These are phyloP conservation scores for Terebella lapidaria DNA, from an alignment of 2,888 invertebrate species.

Conservation along the genomic window DNA sequence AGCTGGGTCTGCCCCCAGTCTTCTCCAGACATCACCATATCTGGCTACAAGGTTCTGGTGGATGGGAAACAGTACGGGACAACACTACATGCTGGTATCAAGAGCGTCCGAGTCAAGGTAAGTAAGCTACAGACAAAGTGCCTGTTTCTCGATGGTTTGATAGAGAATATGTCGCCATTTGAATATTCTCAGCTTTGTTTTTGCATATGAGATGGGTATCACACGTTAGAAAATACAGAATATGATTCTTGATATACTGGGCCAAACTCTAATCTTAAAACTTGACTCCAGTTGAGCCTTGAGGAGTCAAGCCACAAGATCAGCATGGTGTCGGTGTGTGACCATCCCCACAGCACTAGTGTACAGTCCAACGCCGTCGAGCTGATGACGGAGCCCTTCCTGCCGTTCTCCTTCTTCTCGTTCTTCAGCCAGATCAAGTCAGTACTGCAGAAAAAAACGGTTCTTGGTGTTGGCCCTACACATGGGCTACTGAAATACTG, in stretches of 20 bases:
- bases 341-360: conserved; percentile 43
- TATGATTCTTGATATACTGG: too few species aligned
- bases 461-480: too few species aligned
- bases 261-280: too few species aligned
- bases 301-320: conserved; percentile 43
- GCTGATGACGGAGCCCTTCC: conserved; percentile 47
- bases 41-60: conserved; percentile 50
- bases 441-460: too few species aligned
- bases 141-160: background rate
- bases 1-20: conserved; percentile 49
- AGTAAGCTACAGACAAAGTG: conserved; percentile 3
- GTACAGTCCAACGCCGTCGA: conserved; percentile 48
- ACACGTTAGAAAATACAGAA: too few species aligned
- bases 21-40: conserved; percentile 40
- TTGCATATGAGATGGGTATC: too few species aligned
- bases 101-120: conserved; percentile 48
- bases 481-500: too few species aligned
- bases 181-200: too few species aligned
- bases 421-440: conserved; percentile 31
- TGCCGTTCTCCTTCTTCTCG: conserved; percentile 50
- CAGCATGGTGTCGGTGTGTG: conserved; percentile 46
- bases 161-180: too few species aligned
- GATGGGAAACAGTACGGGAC: conserved; percentile 54
- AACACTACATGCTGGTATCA: conserved; percentile 44
- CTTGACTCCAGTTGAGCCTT: conserved; percentile 39